phyloP scores from a whole-genome alignment of 2,797 vertebrate genomes.

The Semaprochilodus insignis region DNA sequence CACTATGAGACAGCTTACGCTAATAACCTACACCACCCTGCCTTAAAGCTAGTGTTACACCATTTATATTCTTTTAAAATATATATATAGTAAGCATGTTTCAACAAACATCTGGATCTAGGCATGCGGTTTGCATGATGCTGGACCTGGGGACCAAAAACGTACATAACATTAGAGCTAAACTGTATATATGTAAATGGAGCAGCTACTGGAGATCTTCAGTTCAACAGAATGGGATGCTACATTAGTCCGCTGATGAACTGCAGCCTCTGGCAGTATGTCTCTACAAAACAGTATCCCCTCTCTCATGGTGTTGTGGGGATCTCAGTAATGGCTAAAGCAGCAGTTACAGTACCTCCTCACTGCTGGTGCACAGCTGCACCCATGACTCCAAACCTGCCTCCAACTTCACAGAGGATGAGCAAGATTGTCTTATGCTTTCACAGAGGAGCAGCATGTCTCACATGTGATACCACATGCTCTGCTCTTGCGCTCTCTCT shows the following conservation, averaged over 20 bases:
- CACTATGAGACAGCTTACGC: neutral
- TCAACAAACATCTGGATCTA: no score
- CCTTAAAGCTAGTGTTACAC: neutral
- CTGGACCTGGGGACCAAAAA: no score
- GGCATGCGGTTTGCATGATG: neutral
- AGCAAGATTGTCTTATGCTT: neutral
- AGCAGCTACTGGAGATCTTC: neutral
- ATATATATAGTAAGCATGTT: no score
- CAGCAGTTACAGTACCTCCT: neutral
- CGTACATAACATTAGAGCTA: neutral
- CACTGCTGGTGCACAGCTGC: neutral
- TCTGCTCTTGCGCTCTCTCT: conserved; percentile 20
- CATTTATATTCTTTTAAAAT: no score
- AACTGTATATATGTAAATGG: neutral
- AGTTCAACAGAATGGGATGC: neutral
- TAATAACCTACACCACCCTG: neutral
- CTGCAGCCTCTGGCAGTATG: neutral
- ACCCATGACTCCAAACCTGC: neutral
- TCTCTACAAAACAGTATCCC: neutral
- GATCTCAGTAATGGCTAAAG: conserved; percentile 16
- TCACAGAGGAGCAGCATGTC: neutral
- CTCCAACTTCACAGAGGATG: neutral
- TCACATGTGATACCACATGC: conserved; percentile 11
- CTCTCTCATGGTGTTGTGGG: neutral
- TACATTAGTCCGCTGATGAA: conserved; percentile 1